A percentile compares a stretch with the other conserved stretches of the same genome.
phyloP scores from a whole-genome alignment of 1,140 invertebrate species.

The Aphidius ervi region DNA sequence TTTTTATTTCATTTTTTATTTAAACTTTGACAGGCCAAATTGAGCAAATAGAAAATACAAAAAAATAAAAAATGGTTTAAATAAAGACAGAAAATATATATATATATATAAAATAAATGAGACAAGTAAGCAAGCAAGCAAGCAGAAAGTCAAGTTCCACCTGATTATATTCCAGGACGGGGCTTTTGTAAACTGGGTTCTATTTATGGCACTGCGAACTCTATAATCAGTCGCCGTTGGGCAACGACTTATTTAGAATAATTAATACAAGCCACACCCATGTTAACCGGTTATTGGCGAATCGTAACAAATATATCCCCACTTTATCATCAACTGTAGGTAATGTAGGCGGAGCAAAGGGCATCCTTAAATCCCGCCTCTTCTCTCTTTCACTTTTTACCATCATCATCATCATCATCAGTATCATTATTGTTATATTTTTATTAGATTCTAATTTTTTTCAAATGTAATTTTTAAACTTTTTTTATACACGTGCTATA shows the following conservation, averaged over 20 bases:
- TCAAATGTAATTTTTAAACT: too few species aligned
- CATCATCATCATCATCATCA: too few species aligned
- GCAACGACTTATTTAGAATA: slow-evolving; percentile 54
- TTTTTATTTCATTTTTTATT: too few species aligned
- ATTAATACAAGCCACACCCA: slow-evolving; percentile 42
- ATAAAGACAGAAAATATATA: not conserved
- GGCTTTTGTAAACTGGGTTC: slow-evolving; percentile 49
- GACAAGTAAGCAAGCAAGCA: not conserved
- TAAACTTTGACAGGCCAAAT: not conserved
- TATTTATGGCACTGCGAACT: slow-evolving; percentile 52
- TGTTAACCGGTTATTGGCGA: slow-evolving; percentile 36
- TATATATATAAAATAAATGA: not conserved
- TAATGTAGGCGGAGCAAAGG: slow-evolving; percentile 35
- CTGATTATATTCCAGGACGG: slow-evolving; percentile 36
- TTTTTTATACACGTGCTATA: too few species aligned
- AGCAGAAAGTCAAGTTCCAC: slow-evolving; percentile 9
- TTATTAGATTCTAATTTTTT: too few species aligned
- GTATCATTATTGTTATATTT: too few species aligned
- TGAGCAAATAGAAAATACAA: slow-evolving; percentile 23
- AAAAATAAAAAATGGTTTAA: slow-evolving; percentile 18
- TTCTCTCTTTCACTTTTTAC: not conserved
- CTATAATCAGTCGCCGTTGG: slow-evolving; percentile 48
- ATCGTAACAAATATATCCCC: slow-evolving; percentile 30
- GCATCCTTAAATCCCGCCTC: not conserved
- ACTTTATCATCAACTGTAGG: slow-evolving; percentile 24